Evolutionary conservation across 2,888 invertebrate species (phyloP), one percentile per base, ranked within the genome.

Genomic region (Brenthis hecate): DNA sequence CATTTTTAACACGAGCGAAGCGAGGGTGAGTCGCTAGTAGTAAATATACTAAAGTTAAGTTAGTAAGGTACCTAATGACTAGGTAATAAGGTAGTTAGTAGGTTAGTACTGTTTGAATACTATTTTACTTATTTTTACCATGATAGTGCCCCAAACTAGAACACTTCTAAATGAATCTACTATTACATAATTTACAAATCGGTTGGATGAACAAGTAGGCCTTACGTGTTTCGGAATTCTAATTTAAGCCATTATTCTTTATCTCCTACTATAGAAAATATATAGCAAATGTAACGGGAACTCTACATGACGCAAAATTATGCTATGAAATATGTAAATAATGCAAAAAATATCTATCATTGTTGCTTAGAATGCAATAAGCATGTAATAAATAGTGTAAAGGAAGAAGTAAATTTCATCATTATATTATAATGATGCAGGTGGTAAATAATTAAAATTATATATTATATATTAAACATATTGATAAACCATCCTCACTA

Each of bases 121-220:
- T 43, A 11, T 43, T 14, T 58, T 47, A 47, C 14, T 47, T 14
- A 43, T 5, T 23, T 19, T 3, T 23, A 58, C 23, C 5, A 48
- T 48, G 19, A 14, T 5, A 56, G 16, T n/a, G 50, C 50, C n/a
- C 50, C 11, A 50, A 50, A 50, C 28, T 6, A 50, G n/a, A 60
- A 50, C 36, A 28, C 11, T 28, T 50, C 60, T 60, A 28, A 14
- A 16, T 53, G 54, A 28, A 54, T 53, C 32, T 50, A 36, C 19
- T 53, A 62, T 71, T 73, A 69, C 73, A 66, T 72, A 70, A 74
- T 61, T 56, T 68, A 61, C 32, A 68, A 69, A 66, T 72, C 77
- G 81, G 75, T 76, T 79, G 76, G 83, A 70, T 87, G 85, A 82
- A 71, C 82, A 90, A 84, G 79, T 88, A 84, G 88, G 86, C 78